Base-by-base conservation (phyloP, 2,888 invertebrate genomes). In the Hoplodrina blanda region DNA sequence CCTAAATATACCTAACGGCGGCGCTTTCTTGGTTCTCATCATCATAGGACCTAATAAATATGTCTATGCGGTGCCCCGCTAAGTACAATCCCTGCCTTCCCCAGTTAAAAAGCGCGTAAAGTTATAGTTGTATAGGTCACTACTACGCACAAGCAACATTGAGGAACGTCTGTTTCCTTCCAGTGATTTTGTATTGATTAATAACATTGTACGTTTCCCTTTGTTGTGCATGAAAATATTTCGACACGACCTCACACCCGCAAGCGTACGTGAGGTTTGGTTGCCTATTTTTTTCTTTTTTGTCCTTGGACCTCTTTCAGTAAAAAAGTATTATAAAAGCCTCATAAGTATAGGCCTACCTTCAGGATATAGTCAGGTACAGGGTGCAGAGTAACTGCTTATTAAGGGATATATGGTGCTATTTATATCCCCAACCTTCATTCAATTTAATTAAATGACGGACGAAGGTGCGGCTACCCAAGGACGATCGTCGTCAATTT, bases 211-310 rank as follows among this genome's bases (percentile, higher is more conserved):
- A 70, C 15, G 37, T 49, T 41, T 19, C 13, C 8, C 20, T 52
- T 19, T 53, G 33, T 71, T 71, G 53, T n/a, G 8, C 4, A 13
- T 44, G n/a, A 44, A 60, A 71, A 53, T 19, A 69, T 71, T 69
- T 61, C 25, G 33, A 25, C 20, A 52, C 13, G 13, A 46, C 56
- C 30, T 37, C 52, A 44, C 52, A 56, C 19, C 11, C n/a, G 15
- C 44, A 11, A 44, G 50, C 49, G 25, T 68, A 49, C 19, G 41
- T 50, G 30, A 20, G 30, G 30, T 19, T 25, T 19, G 13, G 41
- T 33, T 20, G 19, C 7, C 8, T 15, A 8, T 1, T 17, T 55
- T 55, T 41, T 69, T 49, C 15, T 33, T 1, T 25, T 55, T 19
- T 54, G 41, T 30, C 2, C 13, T 19, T 19, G 37, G 5, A 64